Base-by-base conservation (phyloP, 2,888 invertebrate genomes). In the Drosophila birchii region DNA sequence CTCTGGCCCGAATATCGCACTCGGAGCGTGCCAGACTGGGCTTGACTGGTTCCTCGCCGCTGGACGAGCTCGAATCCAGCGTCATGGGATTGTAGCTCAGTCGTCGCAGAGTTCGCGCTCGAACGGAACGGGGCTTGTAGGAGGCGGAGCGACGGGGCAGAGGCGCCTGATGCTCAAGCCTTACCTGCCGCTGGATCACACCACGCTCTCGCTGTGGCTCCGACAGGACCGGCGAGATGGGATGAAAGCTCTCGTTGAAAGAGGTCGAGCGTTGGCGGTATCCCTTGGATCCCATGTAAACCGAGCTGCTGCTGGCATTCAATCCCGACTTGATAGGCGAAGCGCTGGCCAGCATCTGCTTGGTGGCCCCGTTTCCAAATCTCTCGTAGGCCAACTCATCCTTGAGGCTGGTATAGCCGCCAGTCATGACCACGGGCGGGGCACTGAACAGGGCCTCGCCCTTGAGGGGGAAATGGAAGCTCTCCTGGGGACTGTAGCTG, bases 21-120 rank as follows among this genome's bases (percentile, higher is more conserved):
- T 94, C 94, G 1, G 94, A 94, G 59, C 94, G 93, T 0, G 94
- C 94, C 63, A 94, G 91, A 67, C 91, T 92, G 23, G 89, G 91
- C 79, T 93, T 92, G 4, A 38, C 69, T 64, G 94, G 94, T 75
- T 94, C 94, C 74, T 93, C 93, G 66, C 93, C 93, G 29, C 94
- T 94, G 43, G 94, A 94, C 69, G 94, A 93, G 62, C 94, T 93
- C 32, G 93, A 93, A 77, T 93, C 93, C 63, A 93, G 91, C 8
- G 93, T 93, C 82, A 93, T 93, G 29, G 94, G 94, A 91, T 94
- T 94, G 81, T 94, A 94, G 75, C 94, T 94, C 75, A 94, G 93
- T 14, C 94, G 91, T 4, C 92, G 84, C 62, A 92, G 72, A 45
- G 94, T 94, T 45, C 94, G 92, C 58, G 94, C 94, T 57, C 93